Percentiles rank a stretch among this genome's conserved stretches.
Conservation (phyloP, 35 echinoderm and acorn worm genomes). For the Lytechinus variegatus region DNA sequence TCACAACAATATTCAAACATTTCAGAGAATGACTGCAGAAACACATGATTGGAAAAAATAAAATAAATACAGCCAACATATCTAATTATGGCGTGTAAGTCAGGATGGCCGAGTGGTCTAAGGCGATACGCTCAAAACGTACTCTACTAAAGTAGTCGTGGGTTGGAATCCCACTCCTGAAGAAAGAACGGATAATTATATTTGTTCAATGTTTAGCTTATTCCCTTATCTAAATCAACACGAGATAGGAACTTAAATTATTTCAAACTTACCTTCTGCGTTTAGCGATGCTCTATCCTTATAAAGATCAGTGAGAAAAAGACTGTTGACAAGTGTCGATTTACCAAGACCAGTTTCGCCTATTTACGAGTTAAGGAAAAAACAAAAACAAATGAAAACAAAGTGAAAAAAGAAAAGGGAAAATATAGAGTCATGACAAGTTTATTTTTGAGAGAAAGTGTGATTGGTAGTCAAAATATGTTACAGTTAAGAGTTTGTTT, state of each 20-base stretch:
- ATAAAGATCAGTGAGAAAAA: constrained; percentile 90
- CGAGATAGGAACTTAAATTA: too few relatives aligned
- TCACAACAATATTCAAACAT: too few relatives aligned
- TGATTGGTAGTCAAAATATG: too few relatives aligned
- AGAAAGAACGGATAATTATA: too few relatives aligned
- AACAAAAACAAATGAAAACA: neutral
- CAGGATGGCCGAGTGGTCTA: constrained; percentile 83
- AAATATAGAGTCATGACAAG: too few relatives aligned
- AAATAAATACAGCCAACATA: too few relatives aligned
- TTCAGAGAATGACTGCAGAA: too few relatives aligned
- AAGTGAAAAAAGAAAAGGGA: neutral
- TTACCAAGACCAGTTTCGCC: constrained; percentile 98
- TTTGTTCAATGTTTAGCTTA: too few relatives aligned
- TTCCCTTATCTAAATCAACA: too few relatives aligned
- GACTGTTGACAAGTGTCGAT: constrained; percentile 94
- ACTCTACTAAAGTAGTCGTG: constrained; percentile 78
- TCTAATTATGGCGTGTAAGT: neutral
- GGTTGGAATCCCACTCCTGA: constrained; percentile 77
- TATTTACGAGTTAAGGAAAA: constrained; percentile 26
- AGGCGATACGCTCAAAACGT: constrained; percentile 75
- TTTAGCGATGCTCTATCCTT: constrained; percentile 70
- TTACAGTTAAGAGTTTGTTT: too few relatives aligned
- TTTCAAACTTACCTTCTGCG: constrained; percentile 85
- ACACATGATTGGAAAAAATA: too few relatives aligned
- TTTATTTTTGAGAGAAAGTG: too few relatives aligned